Base-by-base conservation (phyloP, 2,113 vertebrate genomes). In the Ciconia stormi region DNA sequence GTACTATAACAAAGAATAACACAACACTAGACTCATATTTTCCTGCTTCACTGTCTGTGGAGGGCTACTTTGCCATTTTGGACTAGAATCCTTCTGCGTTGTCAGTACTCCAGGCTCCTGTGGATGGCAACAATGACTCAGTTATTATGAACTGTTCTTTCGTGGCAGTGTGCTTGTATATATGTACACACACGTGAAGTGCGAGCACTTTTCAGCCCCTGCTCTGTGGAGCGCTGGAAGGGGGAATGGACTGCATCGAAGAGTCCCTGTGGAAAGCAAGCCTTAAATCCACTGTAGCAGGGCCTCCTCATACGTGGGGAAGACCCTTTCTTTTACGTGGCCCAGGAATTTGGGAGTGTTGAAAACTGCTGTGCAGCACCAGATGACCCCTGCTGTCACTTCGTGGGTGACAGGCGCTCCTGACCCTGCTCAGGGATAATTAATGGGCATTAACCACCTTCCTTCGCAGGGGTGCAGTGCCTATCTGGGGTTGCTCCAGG, bases 51-150 rank as follows among this genome's bases (percentile, higher is more conserved):
- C 69, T n/a, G 42, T 67, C 47, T 25, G 29, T 29, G 17, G 30
- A 78, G 50, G 65, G 66, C 47, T 82, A 70, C 73, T 90, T 94
- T 89, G 78, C 61, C 70, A 76, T 89, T 94, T 97, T 91, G 91
- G 95, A 91, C 71, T 91, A 85, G 94, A 73, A 94, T 82, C 53
- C 36, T 79, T n/a, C 66, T 25, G n/a, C 2, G 16, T 3, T 95
- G 94, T 95, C 91, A 95, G 81, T 95, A 90, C 96, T 94, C 95
- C 84, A 77, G 89, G 93, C 95, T 97, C 96, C 96, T 95, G 94
- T 93, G 96, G 95, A 96, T 95, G 97, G 96, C 97, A 95, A 96
- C 82, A 95, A 95, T 94, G 91, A 91, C 89, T 91, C 91, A 93
- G 91, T 96, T 97, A 95, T 95, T 97, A 95, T 20, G 63, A 93